Percentiles rank a stretch among this genome's conserved stretches.
These are phyloP conservation scores for Cryptomyrus ogoouensis DNA, from an alignment of 2,113 vertebrate species.

Conservation along the genomic window DNA sequence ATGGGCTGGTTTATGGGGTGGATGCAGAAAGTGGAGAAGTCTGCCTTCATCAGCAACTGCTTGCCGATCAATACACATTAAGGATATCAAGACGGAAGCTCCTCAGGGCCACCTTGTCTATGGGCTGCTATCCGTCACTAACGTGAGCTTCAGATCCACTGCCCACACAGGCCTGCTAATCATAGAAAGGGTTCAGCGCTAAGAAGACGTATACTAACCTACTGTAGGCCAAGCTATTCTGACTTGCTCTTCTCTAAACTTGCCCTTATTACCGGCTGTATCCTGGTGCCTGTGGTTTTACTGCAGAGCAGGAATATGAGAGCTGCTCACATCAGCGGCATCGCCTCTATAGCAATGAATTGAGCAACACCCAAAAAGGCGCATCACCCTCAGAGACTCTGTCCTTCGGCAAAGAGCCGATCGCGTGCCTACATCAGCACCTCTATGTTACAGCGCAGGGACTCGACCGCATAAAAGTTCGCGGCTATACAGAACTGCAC, in stretches of 20 bases:
- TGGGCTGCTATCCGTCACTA: not conserved
- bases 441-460: not conserved
- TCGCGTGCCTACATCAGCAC: not conserved
- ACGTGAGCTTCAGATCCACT: not conserved
- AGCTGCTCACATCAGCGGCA: not conserved
- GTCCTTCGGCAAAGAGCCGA: not conserved
- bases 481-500: not conserved
- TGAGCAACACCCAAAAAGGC: not conserved
- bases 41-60: constrained; percentile 10
- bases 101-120: not conserved
- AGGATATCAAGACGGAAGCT: not conserved
- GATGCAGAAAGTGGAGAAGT: not conserved
- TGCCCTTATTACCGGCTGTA: not conserved
- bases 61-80: constrained; percentile 22
- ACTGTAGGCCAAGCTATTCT: not conserved
- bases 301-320: not conserved
- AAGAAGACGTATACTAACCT: not conserved
- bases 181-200: not conserved
- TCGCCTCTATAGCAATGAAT: not conserved
- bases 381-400: not conserved
- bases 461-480: not conserved
- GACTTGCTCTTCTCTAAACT: not conserved
- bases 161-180: not conserved
- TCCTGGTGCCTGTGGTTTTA: not conserved
- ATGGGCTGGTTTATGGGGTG: not conserved